phyloP scores from a whole-genome alignment of 2,888 invertebrate genomes.

The Eupithecia centaureata region DNA sequence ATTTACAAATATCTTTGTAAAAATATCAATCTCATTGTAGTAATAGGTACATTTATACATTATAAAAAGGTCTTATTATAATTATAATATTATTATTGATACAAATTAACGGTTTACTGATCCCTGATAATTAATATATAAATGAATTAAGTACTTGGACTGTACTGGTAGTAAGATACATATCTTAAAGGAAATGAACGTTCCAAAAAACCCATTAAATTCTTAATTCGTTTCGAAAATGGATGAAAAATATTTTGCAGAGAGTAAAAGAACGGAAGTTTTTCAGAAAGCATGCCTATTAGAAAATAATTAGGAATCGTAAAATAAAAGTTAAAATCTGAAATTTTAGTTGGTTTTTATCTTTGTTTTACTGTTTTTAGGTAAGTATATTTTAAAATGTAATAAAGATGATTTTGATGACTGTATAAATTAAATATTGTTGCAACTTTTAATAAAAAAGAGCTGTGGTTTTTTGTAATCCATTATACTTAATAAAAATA shows the following conservation, averaged over 20 bases:
- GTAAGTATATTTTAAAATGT: too few relatives aligned
- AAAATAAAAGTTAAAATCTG: too few relatives aligned
- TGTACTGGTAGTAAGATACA: not conserved
- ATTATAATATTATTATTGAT: not conserved
- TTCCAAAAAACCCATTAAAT: too few relatives aligned
- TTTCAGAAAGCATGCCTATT: not conserved
- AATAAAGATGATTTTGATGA: too few relatives aligned
- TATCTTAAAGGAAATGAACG: not conserved
- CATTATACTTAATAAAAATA: too few relatives aligned
- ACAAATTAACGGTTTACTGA: constrained; percentile 1
- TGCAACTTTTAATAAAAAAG: too few relatives aligned
- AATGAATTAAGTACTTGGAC: not conserved
- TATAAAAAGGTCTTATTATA: not conserved
- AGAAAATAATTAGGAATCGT: not conserved
- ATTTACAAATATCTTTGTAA: constrained; percentile 35
- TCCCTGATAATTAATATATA: not conserved
- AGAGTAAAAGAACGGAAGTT: not conserved
- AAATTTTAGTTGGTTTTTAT: too few relatives aligned
- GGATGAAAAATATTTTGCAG: not conserved
- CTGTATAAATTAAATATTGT: too few relatives aligned
- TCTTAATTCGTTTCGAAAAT: not conserved
- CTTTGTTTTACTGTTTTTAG: too few relatives aligned
- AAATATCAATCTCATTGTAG: constrained; percentile 31
- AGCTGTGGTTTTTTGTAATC: too few relatives aligned
- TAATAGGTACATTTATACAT: not conserved